phyloP scores from a whole-genome alignment of 2,797 vertebrate species.

The Tadarida brasiliensis region DNA sequence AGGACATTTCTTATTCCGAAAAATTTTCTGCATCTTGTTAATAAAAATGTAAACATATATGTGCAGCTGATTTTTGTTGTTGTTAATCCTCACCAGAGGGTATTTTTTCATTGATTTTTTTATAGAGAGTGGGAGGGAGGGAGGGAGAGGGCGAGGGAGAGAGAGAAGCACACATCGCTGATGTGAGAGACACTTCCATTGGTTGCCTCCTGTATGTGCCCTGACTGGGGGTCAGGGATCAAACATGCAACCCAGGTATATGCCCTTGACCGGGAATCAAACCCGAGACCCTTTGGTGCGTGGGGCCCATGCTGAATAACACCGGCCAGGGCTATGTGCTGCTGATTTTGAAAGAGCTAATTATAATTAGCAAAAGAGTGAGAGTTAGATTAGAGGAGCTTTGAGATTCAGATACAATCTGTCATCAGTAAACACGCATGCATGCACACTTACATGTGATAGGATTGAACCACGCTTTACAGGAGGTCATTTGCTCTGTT shows the following conservation, averaged over 20 bases:
- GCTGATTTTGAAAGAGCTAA: constrained; percentile 42
- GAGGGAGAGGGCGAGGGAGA: too few relatives aligned
- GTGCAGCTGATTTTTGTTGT: not conserved
- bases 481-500: not conserved
- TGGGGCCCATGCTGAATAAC: too few relatives aligned
- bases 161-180: too few relatives aligned
- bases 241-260: too few relatives aligned
- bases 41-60: not conserved
- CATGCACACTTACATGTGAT: not conserved
- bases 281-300: too few relatives aligned
- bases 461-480: not conserved
- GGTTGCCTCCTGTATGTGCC: too few relatives aligned
- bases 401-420: not conserved
- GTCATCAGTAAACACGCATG: not conserved
- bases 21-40: not conserved
- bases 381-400: not conserved
- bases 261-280: too few relatives aligned
- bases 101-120: too few relatives aligned
- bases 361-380: constrained; percentile 38
- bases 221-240: too few relatives aligned
- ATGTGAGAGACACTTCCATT: too few relatives aligned
- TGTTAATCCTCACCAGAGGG: too few relatives aligned
- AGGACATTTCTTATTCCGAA: not conserved
- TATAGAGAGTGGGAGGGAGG: too few relatives aligned
- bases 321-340: not conserved